A percentile compares a stretch with the other conserved stretches of the same genome.
These are phyloP conservation scores for Chymomyza fuscimana DNA, from an alignment of 2,888 invertebrate species.

Conservation along the genomic window DNA sequence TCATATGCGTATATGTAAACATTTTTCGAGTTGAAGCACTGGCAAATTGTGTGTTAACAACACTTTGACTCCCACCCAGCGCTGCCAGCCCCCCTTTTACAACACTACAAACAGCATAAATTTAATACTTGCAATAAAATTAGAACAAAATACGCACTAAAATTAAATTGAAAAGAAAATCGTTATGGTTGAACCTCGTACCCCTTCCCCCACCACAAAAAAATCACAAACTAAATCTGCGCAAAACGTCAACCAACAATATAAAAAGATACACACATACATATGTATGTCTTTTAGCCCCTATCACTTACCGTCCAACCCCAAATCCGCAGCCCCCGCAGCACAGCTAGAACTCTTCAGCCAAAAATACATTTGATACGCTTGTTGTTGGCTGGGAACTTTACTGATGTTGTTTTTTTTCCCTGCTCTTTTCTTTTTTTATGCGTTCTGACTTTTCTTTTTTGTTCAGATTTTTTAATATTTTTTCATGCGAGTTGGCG, in stretches of 20 bases:
- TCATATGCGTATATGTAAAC: constrained; percentile 33
- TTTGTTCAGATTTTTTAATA: constrained; percentile 62
- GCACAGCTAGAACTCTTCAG: neutral
- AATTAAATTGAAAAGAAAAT: constrained; percentile 74
- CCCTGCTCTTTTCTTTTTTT: constrained; percentile 23
- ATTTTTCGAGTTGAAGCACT: neutral
- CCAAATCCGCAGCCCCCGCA: constrained; percentile 9
- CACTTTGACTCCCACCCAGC: constrained; percentile 26
- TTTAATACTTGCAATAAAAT: constrained; percentile 72
- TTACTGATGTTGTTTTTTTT: constrained; percentile 42
- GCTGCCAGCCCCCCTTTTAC: neutral
- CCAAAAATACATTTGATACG: constrained; percentile 59
- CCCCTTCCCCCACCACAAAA: constrained; percentile 26
- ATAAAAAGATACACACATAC: constrained; percentile 18
- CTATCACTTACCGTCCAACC: neutral
- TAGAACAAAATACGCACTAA: constrained; percentile 70
- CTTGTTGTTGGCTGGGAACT: constrained; percentile 69
- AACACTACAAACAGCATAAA: constrained; percentile 21
- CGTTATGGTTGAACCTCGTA: constrained; percentile 54
- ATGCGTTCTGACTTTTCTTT: constrained; percentile 15
- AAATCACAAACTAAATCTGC: constrained; percentile 16
- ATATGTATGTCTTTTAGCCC: constrained; percentile 2
- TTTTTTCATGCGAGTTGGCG: constrained; percentile 49
- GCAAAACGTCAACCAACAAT: constrained; percentile 45
- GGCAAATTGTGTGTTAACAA: constrained; percentile 66